These are phyloP conservation scores for Nasonia longicornis DNA, from an alignment of 1,140 invertebrate species.

Conservation along the genomic window DNA sequence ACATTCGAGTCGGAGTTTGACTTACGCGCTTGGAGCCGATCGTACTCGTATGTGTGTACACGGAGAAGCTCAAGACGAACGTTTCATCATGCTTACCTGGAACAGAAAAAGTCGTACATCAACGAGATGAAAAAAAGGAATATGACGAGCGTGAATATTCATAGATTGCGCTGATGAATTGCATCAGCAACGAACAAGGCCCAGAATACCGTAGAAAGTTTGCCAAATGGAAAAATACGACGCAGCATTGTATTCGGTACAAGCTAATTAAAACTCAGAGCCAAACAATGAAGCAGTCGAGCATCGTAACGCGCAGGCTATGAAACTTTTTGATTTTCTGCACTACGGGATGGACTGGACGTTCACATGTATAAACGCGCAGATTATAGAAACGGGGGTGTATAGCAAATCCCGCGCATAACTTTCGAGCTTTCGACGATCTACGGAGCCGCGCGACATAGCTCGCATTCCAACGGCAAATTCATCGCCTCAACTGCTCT, in stretches of 20 bases:
- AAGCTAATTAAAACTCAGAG: conserved; percentile 36
- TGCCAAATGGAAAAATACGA: conserved; percentile 27
- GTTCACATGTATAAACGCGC: no score
- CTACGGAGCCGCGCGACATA: no score
- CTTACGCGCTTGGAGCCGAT: neutral
- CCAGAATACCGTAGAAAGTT: conserved; percentile 4
- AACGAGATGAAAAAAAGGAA: neutral
- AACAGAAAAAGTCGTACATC: neutral
- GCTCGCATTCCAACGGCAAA: no score
- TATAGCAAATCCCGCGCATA: neutral
- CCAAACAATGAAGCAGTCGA: conserved; percentile 26
- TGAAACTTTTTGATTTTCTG: conserved; percentile 41
- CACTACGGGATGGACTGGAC: neutral
- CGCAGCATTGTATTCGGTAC: conserved; percentile 18
- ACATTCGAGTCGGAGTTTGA: neutral
- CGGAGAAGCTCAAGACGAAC: neutral
- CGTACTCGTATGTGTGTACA: neutral
- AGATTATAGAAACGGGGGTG: conserved; percentile 4
- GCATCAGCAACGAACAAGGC: neutral
- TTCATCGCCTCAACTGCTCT: no score
- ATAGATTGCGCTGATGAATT: no score
- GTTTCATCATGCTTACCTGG: neutral
- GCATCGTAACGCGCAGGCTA: neutral
- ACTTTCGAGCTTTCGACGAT: no score
- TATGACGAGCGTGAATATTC: no score